Evolutionary conservation across 2,888 invertebrate genomes (phyloP).

Genomic region (Orthonevra nobilis): DNA sequence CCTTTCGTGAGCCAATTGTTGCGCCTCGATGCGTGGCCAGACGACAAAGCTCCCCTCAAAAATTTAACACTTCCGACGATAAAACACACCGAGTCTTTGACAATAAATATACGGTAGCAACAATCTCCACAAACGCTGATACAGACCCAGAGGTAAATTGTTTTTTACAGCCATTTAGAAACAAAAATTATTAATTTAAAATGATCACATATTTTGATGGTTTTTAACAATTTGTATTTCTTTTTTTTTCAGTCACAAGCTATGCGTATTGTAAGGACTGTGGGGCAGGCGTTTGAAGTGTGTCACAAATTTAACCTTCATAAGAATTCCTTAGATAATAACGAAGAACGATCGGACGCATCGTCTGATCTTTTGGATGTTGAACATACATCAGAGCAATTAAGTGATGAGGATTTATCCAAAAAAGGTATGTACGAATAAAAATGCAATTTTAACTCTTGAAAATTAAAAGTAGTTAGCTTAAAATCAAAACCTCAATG

Average conservation of each 20-base stretch:
- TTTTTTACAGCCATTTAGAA: too few relatives aligned
- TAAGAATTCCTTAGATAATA: slow-evolving; percentile 80
- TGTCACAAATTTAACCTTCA: slow-evolving; percentile 96
- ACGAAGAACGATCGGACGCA: slow-evolving; percentile 80
- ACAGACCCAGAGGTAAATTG: slow-evolving; percentile 71
- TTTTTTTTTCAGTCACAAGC: slow-evolving; percentile 92
- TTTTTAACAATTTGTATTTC: slow-evolving; percentile 25
- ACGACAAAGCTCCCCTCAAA: slow-evolving; percentile 75
- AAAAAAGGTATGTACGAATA: slow-evolving; percentile 83
- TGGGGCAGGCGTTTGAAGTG: slow-evolving; percentile 99
- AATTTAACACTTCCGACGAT: slow-evolving; percentile 72
- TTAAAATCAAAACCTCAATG: too few relatives aligned
- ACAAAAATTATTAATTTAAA: slow-evolving; percentile 10
- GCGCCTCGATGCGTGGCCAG: slow-evolving; percentile 73
- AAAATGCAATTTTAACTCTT: too few relatives aligned
- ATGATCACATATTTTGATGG: neutral
- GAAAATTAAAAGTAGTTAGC: too few relatives aligned
- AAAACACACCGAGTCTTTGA: slow-evolving; percentile 72
- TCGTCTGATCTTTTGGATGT: slow-evolving; percentile 79
- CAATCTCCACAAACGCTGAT: slow-evolving; percentile 34
- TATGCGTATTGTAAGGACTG: slow-evolving; percentile 98
- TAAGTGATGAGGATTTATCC: slow-evolving; percentile 81
- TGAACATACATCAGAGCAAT: slow-evolving; percentile 79
- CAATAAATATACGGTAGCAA: slow-evolving; percentile 71
- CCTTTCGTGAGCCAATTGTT: slow-evolving; percentile 88